Conservation (phyloP, 1,140 invertebrate genomes). For the Drosophila tristis region DNA sequence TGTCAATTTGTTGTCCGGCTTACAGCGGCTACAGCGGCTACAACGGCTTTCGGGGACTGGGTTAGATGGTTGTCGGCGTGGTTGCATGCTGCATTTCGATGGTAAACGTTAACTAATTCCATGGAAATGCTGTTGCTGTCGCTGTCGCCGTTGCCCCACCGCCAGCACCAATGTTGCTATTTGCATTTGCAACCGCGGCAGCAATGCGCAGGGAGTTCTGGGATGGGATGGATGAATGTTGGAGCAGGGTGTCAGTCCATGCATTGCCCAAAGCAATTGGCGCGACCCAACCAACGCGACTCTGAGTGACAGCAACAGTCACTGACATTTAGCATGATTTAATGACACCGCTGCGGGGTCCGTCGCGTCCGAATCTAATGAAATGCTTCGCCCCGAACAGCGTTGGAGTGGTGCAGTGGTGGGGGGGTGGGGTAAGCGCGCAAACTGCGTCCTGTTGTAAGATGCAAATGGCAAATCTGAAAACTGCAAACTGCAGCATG, state of each 20-base stretch:
- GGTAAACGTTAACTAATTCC: constrained; percentile 82
- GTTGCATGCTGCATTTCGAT: constrained; percentile 54
- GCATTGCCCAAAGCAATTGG: constrained; percentile 45
- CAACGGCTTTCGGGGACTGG: constrained; percentile 17
- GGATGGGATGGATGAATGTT: not conserved
- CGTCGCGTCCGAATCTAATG: constrained; percentile 53
- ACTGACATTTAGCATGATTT: constrained; percentile 82
- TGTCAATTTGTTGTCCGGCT: constrained; percentile 79
- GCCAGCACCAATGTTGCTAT: constrained; percentile 36
- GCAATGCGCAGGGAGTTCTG: constrained; percentile 3
- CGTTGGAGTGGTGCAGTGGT: not conserved
- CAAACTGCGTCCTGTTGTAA: constrained; percentile 56
- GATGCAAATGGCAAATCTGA: constrained; percentile 72
- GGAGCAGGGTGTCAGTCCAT: constrained; percentile 46
- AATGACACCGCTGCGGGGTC: constrained; percentile 68
- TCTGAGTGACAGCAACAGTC: constrained; percentile 66
- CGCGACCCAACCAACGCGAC: constrained; percentile 21
- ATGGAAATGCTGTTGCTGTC: constrained; percentile 67
- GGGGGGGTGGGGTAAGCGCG: not conserved
- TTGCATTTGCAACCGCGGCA: constrained; percentile 71
- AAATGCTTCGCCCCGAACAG: constrained; percentile 23
- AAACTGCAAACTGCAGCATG: not conserved
- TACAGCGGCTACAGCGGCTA: constrained; percentile 56
- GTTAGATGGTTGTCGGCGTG: constrained; percentile 31
- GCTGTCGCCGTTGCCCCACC: constrained; percentile 16